phyloP scores from a whole-genome alignment of 2,888 invertebrate species.

The Lithodes maja region DNA sequence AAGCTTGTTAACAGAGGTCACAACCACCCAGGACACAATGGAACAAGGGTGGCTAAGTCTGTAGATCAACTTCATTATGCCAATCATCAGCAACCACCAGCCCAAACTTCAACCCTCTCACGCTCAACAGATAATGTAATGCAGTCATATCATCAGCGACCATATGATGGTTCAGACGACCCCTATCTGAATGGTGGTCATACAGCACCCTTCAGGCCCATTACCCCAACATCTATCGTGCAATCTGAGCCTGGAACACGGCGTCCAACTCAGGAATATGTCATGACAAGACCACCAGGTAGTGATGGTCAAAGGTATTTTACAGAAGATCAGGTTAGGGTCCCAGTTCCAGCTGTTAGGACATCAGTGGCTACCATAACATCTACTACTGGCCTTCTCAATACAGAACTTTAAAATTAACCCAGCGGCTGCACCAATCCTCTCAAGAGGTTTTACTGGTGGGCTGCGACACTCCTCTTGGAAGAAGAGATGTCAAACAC shows the following conservation, averaged over 20 bases:
- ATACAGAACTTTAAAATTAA: conserved; percentile 56
- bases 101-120: background rate
- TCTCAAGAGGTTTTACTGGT: too few relatives aligned
- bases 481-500: too few relatives aligned
- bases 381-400: conserved; percentile 55
- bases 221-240: conserved; percentile 58
- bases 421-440: too few relatives aligned
- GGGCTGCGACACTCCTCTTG: too few relatives aligned
- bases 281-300: conserved; percentile 10
- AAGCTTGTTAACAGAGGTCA: conserved; percentile 27
- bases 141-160: conserved; percentile 32
- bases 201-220: conserved; percentile 36
- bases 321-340: conserved; percentile 1
- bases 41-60: conserved; percentile 43
- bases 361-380: conserved; percentile 64
- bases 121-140: conserved; percentile 52
- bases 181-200: conserved; percentile 33
- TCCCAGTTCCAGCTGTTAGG: conserved; percentile 41
- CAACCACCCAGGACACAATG: conserved; percentile 36
- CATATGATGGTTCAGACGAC: conserved; percentile 4
- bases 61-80: conserved; percentile 42
- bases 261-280: conserved; percentile 16
- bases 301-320: background rate
- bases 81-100: background rate
- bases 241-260: conserved; percentile 36